Conservation (phyloP, 2,113 vertebrate genomes). For the Boleophthalmus pectinirostris region DNA sequence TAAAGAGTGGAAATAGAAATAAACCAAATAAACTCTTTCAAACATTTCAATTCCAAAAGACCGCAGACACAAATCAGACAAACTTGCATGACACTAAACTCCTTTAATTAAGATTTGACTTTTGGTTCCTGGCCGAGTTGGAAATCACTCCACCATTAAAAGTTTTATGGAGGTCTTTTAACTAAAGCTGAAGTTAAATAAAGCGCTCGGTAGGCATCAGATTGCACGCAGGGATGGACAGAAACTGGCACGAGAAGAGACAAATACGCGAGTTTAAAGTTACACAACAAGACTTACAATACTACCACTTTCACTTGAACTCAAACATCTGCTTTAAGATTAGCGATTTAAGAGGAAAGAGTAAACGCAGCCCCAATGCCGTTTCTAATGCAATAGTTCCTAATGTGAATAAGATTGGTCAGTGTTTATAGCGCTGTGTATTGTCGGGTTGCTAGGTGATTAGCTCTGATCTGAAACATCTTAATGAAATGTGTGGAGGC, state of each 20-base stretch:
- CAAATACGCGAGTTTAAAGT: not conserved
- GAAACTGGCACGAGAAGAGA: not conserved
- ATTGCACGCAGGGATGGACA: not conserved
- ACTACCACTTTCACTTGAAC: not conserved
- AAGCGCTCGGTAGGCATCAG: not conserved
- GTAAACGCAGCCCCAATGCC: not conserved
- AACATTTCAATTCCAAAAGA: too few relatives aligned
- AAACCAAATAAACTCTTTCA: too few relatives aligned
- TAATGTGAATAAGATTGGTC: not conserved
- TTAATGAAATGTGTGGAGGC: not conserved
- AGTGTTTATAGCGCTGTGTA: not conserved
- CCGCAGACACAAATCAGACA: not conserved
- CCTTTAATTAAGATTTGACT: not conserved
- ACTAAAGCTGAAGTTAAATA: not conserved
- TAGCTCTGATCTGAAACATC: not conserved
- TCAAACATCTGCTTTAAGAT: not conserved
- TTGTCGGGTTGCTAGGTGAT: not conserved
- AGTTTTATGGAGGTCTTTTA: not conserved
- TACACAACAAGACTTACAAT: not conserved
- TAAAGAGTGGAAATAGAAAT: too few relatives aligned
- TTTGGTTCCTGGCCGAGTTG: not conserved
- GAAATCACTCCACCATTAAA: not conserved
- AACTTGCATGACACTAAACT: not conserved
- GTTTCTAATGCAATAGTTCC: not conserved
- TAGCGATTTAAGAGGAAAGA: not conserved